Conservation (phyloP, 1,140 invertebrate species). For the Drosophila lacteicornis region DNA sequence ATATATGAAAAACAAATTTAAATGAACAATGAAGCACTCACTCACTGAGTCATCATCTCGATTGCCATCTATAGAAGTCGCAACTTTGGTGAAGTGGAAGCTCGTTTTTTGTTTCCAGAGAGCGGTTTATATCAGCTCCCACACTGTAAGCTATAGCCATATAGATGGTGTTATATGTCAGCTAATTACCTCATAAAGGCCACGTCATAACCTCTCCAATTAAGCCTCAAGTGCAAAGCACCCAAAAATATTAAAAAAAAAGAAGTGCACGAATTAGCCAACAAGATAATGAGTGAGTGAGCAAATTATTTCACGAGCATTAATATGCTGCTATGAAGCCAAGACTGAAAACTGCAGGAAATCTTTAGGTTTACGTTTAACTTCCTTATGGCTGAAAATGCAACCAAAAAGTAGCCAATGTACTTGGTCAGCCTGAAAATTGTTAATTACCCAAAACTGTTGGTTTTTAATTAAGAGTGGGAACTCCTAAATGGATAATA, state of each 20-base stretch:
- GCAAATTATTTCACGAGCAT: slow-evolving; percentile 24
- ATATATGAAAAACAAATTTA: slow-evolving; percentile 13
- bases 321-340: slow-evolving; percentile 25
- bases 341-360: slow-evolving; percentile 26
- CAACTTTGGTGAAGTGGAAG: slow-evolving; percentile 17
- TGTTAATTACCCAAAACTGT: slow-evolving; percentile 19
- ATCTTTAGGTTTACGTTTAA: slow-evolving; percentile 15
- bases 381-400: slow-evolving; percentile 32
- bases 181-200: slow-evolving; percentile 57
- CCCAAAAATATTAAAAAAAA: slow-evolving; percentile 15
- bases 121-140: slow-evolving; percentile 29
- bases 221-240: slow-evolving; percentile 37
- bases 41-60: slow-evolving; percentile 21
- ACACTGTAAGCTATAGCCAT: slow-evolving; percentile 5
- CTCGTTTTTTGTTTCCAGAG: neutral
- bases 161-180: slow-evolving; percentile 43
- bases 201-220: slow-evolving; percentile 48
- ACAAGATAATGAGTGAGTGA: slow-evolving; percentile 1
- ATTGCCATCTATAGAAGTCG: slow-evolving; percentile 23
- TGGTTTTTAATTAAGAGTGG: slow-evolving; percentile 17
- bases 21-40: slow-evolving; percentile 3
- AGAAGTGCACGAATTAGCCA: slow-evolving; percentile 15
- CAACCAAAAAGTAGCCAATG: neutral
- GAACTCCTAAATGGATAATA: slow-evolving; percentile 1
- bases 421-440: slow-evolving; percentile 34